These are phyloP conservation scores for Notoglanidium macrostoma DNA, from an alignment of 2,797 vertebrate genomes.

Conservation along the genomic window DNA sequence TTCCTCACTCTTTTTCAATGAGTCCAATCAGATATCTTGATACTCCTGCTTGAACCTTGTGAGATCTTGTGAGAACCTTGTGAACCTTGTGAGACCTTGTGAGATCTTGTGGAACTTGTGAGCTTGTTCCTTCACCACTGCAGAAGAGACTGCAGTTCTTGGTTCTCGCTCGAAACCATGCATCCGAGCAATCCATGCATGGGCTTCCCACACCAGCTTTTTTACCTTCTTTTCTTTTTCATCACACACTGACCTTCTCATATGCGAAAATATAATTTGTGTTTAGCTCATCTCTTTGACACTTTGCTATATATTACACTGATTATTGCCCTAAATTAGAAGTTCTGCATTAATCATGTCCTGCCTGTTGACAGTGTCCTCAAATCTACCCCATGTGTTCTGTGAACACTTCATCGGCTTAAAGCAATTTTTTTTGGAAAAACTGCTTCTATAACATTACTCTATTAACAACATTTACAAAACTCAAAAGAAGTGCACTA, in stretches of 20 bases:
- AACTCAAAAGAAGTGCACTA: neutral
- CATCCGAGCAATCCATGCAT: neutral
- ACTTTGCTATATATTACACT: neutral
- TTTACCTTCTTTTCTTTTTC: too few species aligned
- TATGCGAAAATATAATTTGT: neutral
- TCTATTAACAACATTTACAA: neutral
- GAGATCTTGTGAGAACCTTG: neutral
- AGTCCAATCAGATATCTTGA: neutral
- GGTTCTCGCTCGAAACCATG: neutral
- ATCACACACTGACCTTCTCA: slow-evolving; percentile 1
- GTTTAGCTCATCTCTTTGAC: neutral
- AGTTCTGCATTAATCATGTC: neutral
- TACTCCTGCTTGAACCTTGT: neutral
- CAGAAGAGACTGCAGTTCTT: neutral
- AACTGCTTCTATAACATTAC: neutral
- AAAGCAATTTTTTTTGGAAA: neutral
- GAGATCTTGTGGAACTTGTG: neutral
- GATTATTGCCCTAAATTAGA: neutral
- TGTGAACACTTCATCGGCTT: too few species aligned
- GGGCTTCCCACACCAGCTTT: too few species aligned
- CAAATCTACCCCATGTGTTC: neutral
- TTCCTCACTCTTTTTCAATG: neutral
- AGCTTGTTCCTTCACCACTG: neutral
- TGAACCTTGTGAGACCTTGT: neutral
- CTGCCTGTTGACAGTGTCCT: neutral